phyloP scores from a whole-genome alignment of 2,113 vertebrate species.

The Chrysemys picta region DNA sequence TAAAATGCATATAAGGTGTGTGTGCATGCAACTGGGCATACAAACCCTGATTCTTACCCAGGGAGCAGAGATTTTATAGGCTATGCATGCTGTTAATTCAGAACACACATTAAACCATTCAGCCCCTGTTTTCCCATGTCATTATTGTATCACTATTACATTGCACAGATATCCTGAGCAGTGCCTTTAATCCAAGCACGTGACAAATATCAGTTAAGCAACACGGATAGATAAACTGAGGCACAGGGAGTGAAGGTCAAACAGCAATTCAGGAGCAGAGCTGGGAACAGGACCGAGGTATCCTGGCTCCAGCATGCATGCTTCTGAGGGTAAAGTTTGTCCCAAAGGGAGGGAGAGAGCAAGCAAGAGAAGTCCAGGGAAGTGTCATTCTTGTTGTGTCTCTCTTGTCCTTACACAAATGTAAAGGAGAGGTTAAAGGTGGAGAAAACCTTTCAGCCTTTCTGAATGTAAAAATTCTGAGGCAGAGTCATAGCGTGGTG shows the following conservation, averaged over 20 bases:
- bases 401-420: neutral
- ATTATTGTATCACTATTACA: neutral
- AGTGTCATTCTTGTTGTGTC: accelerated
- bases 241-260: neutral
- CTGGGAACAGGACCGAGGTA: neutral
- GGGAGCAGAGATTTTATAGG: neutral
- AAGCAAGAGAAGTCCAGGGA: neutral
- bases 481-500: neutral
- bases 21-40: neutral
- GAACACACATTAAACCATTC: neutral
- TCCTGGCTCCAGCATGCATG: neutral
- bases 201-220: neutral
- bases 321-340: neutral
- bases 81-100: neutral
- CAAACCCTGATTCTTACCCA: neutral
- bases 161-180: accelerated
- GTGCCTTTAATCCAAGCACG: accelerated
- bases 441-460: accelerated
- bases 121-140: neutral
- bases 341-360: neutral
- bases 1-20: neutral
- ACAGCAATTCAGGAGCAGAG: accelerated
- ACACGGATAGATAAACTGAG: neutral
- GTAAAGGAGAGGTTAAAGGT: neutral
- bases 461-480: neutral